Evolutionary conservation across 2,113 vertebrate genomes (phyloP).

Genomic region (Atrichornis clamosus): DNA sequence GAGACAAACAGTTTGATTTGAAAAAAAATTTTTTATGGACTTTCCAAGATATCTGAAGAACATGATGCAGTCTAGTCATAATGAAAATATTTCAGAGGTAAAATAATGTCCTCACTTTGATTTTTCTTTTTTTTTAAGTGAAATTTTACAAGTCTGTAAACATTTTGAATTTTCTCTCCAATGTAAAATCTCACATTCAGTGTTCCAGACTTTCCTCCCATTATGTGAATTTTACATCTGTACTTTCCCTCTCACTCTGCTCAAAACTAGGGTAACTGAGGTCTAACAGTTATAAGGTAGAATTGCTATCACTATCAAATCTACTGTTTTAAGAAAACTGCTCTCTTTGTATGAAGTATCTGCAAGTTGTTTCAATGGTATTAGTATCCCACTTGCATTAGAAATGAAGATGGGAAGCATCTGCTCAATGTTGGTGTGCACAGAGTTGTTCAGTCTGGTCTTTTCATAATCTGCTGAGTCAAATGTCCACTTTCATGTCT

Average conservation of each 20-base stretch:
- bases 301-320: background rate
- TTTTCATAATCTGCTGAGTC: background rate
- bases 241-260: background rate
- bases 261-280: background rate
- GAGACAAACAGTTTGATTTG: background rate
- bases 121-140: background rate
- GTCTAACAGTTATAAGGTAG: background rate
- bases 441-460: background rate
- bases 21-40: background rate
- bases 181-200: background rate
- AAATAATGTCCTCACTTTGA: background rate
- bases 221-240: background rate
- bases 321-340: background rate
- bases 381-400: background rate
- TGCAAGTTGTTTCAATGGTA: background rate
- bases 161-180: background rate
- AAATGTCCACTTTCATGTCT: background rate
- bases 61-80: background rate
- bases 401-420: background rate
- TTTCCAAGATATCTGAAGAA: background rate
- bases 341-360: background rate
- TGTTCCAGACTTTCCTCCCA: background rate
- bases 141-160: background rate
- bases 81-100: background rate
- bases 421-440: background rate